Base-by-base conservation (phyloP, 1,140 invertebrate genomes). In the Penaeus japonicus region DNA sequence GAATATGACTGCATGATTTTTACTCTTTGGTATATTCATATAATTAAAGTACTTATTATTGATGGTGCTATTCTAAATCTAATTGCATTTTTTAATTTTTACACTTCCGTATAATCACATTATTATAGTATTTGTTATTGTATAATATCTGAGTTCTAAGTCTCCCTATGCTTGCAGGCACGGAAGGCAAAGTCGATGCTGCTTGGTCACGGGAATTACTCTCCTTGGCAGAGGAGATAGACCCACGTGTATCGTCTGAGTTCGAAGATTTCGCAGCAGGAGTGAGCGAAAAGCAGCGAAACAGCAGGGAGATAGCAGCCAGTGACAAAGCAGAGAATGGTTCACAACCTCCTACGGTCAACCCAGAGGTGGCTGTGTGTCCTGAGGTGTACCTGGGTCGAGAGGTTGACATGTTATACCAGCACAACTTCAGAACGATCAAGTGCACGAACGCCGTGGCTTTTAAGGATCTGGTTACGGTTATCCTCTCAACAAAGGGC, bases 401-500 rank as follows among this genome's bases (percentile, higher is more conserved):
- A 47, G 47, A 22, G 15, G 54, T 15, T 5, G 85, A 86, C 53
- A 1, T 1, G 17, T 1, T 32, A 7, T 47, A 24, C 5, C 47
- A 80, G 22, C 22, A 39, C 5, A 86, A 86, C 62, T 86, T 80
- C n/a, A 22, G 57, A 47, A 55, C 78, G n/a, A 27, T 80, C 0
- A 7, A 62, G 57, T 86, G 85, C 53, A 32, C 39, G 22, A 47
- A 53, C 22, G 57, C 75, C 32, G n/a, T 57, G 55, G 32, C n/a
- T n/a, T 86, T 86, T 53, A 80, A 75, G 54, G 57, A 86, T 15
- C 55, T 80, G 17, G 24, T 86, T 20, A 65, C 85, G 24, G 35
- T 86, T 39, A 30, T 79, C 47, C 32, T 86, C 18, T 79, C 77
- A 59, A 65, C 85, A 39, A 86, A 86, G 77, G 75, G 77, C 22